Evolutionary conservation across 1,140 invertebrate genomes (phyloP), one percentile per base, ranked within the genome.

Genomic region (Scaptomyza graminum): DNA sequence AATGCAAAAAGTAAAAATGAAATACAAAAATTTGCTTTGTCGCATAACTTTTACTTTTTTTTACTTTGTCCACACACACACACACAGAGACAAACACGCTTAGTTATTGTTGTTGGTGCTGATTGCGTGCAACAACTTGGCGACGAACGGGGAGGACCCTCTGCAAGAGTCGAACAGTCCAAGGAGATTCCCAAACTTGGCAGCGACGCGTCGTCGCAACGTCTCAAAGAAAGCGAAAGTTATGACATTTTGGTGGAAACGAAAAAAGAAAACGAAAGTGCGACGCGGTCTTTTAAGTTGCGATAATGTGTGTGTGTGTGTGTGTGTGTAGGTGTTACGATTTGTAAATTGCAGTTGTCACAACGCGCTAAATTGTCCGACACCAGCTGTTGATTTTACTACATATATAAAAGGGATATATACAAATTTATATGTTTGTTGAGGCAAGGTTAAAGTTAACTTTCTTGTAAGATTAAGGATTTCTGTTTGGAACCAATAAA

Each of bases 41-140:
- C 62, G 59, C 79, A 72, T 84, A 80, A 83, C 74, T 84, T 87
- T 84, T 84, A 81, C 77, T 84, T 87, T 71, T 76, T 51, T 41
- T n/a, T 41, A n/a, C 37, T 41, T n/a, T 18, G 13, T 28, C 13
- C 55, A 59, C 3, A 50, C 34, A 59, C 44, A 59, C 47, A 34
- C 37, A 64, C 47, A 61, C 31, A 60, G n/a, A n/a, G n/a, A n/a
- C n/a, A n/a, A n/a, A n/a, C n/a, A n/a, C n/a, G n/a, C n/a, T 63
- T 60, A 52, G 51, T 22, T 39, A 34, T 31, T 72, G 63, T 49
- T 66, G 62, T 25, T 51, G 52, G 47, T 65, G 63, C 49, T 76
- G 79, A 50, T 84, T 80, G 82, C 82, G 82, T 84, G 82, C 82
- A 74, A 67, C 76, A 74, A 81, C 68, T 68, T 76, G 60, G 62